A percentile compares a stretch with the other conserved stretches of the same genome.
These are phyloP conservation scores for Emberiza fucata DNA, from an alignment of 2,113 vertebrate genomes.

Conservation along the genomic window DNA sequence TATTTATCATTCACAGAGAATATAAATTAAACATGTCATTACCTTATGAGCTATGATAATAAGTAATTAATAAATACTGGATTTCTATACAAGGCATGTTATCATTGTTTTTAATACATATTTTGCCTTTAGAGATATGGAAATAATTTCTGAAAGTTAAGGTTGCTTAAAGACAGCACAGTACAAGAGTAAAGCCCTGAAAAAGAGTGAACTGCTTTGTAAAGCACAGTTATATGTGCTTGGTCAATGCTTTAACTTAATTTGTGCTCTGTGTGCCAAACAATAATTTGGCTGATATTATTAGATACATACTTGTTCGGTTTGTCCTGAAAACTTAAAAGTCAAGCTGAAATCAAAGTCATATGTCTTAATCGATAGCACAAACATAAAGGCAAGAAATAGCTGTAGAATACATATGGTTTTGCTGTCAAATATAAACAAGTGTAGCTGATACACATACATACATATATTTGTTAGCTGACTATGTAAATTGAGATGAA, in stretches of 20 bases:
- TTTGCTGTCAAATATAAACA: constrained; percentile 70
- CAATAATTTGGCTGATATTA: constrained; percentile 64
- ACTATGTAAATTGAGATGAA: constrained; percentile 67
- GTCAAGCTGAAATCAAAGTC: constrained; percentile 74
- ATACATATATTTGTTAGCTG: constrained; percentile 50
- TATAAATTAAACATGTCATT: constrained; percentile 47
- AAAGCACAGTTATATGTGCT: constrained; percentile 14
- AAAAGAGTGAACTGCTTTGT: constrained; percentile 11
- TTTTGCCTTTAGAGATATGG: not conserved
- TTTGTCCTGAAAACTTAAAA: constrained; percentile 71
- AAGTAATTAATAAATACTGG: not conserved
- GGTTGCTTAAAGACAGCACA: not conserved
- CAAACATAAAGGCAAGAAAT: constrained; percentile 71
- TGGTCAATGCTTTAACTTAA: constrained; percentile 45
- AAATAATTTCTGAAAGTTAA: constrained; percentile 25
- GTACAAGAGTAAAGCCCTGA: not conserved
- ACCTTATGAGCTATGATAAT: constrained; percentile 32
- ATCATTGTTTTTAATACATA: not conserved
- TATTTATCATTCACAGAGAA: constrained; percentile 39
- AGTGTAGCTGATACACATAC: constrained; percentile 49
- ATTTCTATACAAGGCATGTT: constrained; percentile 16
- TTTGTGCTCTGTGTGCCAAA: constrained; percentile 60
- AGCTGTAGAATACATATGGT: constrained; percentile 64
- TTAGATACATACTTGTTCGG: constrained; percentile 64
- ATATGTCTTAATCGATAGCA: constrained; percentile 75